Base-by-base conservation (phyloP, 2,888 invertebrate genomes). In the Limnephilus auricula region DNA sequence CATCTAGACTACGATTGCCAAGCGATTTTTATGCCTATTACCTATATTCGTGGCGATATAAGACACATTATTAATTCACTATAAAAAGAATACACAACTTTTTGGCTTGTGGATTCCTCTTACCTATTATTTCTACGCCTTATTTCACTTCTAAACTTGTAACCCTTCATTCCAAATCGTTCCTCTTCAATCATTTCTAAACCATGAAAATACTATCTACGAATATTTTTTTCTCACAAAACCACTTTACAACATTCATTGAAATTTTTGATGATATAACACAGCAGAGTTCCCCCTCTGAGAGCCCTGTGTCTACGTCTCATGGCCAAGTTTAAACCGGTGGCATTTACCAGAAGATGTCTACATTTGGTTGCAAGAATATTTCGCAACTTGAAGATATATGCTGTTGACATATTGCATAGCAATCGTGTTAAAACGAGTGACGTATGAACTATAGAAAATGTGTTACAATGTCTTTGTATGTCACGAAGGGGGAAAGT, bases 271-370 rank as follows among this genome's bases (percentile, higher is more conserved):
- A n/a, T 25, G 25, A 25, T 25, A 65, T 65, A 65, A 65, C 65
- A 25, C 65, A 65, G 0, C 65, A 65, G 2, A n/a, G 25, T 65
- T n/a, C 2, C 25, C 2, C 65, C 9, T 6, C 65, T 9, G 65
- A n/a, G 25, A 65, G 65, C 65, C 65, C 65, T 65, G 65, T 25
- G 9, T 65, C 65, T 65, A 25, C 65, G 25, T 65, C 25, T 37
- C 82, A 82, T 32, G 82, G 82, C 82, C 82, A 82, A 82, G 82
- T 82, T 34, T 82, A 82, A 82, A 82, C 31, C 25, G 31, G 18
- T 34, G 82, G 82, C 82, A 82, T 82, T 82, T 82, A 82, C 34
- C 82, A 10, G 82, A 34, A 32, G 82, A 82, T 65, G 65, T 65
- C 65, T 65, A 65, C 65, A 65, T 37, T 82, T 37, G 34, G 32